Conservation (phyloP, 1,140 invertebrate genomes). For the Drosophila nebulosa region DNA sequence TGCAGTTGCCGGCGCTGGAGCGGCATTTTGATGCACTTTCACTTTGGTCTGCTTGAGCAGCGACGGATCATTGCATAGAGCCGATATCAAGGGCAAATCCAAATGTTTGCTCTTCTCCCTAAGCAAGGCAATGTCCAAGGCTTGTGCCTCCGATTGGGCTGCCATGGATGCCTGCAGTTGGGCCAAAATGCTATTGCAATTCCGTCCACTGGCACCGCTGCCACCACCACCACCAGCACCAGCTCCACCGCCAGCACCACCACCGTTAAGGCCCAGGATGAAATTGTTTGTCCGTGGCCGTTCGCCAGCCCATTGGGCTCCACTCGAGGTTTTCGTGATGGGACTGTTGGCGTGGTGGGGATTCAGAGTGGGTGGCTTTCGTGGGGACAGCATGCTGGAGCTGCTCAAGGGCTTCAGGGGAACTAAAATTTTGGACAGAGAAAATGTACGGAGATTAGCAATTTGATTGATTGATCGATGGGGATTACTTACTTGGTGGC, state of each 20-base stretch:
- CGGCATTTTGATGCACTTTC: conserved; percentile 84
- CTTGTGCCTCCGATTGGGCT: conserved; percentile 20
- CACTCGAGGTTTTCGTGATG: conserved; percentile 72
- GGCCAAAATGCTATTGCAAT: conserved; percentile 66
- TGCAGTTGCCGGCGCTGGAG: conserved; percentile 75
- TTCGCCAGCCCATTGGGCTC: conserved; percentile 76
- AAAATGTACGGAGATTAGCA: no score
- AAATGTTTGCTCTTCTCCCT: conserved; percentile 93
- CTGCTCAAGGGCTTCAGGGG: conserved; percentile 61
- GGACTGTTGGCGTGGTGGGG: conserved; percentile 62
- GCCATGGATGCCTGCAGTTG: conserved; percentile 71
- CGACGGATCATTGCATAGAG: conserved; percentile 93
- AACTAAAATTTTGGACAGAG: conserved; percentile 37
- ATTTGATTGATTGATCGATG: neutral
- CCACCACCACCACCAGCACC: conserved; percentile 15
- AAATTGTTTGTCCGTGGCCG: conserved; percentile 56
- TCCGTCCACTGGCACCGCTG: neutral
- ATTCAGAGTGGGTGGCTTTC: conserved; percentile 67
- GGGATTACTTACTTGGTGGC: conserved; percentile 73
- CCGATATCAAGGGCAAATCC: conserved; percentile 93
- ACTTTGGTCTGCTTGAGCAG: conserved; percentile 92
- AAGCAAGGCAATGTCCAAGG: conserved; percentile 89
- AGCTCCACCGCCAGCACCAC: conserved; percentile 19
- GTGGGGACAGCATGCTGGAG: conserved; percentile 51
- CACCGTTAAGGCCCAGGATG: conserved; percentile 35